Percentiles rank a stretch among this genome's conserved stretches.
phyloP scores from a whole-genome alignment of 2,888 invertebrate species.

The Thereva unica region DNA sequence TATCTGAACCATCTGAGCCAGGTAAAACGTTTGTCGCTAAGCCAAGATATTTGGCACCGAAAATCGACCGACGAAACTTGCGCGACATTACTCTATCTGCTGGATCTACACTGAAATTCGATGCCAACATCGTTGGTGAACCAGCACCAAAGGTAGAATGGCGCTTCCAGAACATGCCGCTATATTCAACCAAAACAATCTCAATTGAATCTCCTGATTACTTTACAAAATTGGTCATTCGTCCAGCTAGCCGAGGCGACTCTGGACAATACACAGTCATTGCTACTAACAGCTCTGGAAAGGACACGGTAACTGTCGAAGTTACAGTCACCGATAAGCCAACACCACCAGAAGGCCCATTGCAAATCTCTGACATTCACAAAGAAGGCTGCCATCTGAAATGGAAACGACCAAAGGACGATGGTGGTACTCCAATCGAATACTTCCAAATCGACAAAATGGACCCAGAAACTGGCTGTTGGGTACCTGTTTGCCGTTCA shows the following conservation, averaged over 20 bases:
- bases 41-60: slow-evolving; percentile 88
- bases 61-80: slow-evolving; percentile 91
- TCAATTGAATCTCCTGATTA: slow-evolving; percentile 84
- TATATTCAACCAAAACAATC: slow-evolving; percentile 71
- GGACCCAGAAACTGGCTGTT: slow-evolving; percentile 85
- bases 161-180: slow-evolving; percentile 82
- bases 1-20: slow-evolving; percentile 87
- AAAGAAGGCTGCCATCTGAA: slow-evolving; percentile 92
- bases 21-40: slow-evolving; percentile 85
- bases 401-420: slow-evolving; percentile 94
- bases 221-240: slow-evolving; percentile 81
- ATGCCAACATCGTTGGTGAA: slow-evolving; percentile 91
- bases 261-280: slow-evolving; percentile 86
- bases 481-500: slow-evolving; percentile 85
- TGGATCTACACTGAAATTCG: slow-evolving; percentile 90
- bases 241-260: slow-evolving; percentile 80
- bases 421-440: slow-evolving; percentile 92
- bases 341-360: slow-evolving; percentile 82
- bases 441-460: slow-evolving; percentile 96
- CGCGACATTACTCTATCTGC: slow-evolving; percentile 89
- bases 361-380: slow-evolving; percentile 85
- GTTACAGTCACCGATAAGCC: slow-evolving; percentile 89
- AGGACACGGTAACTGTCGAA: slow-evolving; percentile 79
- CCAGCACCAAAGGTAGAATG: slow-evolving; percentile 93
- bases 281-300: slow-evolving; percentile 85